These are phyloP conservation scores for Gymnocypris eckloni DNA, from an alignment of 2,797 vertebrate genomes.

Conservation along the genomic window DNA sequence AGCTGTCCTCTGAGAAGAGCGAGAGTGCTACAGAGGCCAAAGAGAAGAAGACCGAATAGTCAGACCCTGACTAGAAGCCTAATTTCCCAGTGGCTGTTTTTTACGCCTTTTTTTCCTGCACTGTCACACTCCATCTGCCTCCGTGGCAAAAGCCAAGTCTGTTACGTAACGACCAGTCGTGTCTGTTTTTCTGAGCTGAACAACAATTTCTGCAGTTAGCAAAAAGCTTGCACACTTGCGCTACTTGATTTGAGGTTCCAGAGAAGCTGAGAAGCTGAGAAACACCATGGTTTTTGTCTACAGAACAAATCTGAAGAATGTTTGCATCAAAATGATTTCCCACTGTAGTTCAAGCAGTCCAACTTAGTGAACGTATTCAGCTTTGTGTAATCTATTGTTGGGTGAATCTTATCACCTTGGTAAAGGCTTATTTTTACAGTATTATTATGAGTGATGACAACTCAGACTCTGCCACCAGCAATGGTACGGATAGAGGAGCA, in stretches of 20 bases:
- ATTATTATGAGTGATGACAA: conserved; percentile 84
- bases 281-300: not conserved
- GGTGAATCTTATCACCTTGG: conserved; percentile 52
- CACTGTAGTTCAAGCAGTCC: conserved; percentile 69
- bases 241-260: not conserved
- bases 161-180: conserved; percentile 55
- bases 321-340: conserved; percentile 54
- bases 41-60: not conserved
- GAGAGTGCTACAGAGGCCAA: not conserved
- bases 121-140: conserved; percentile 58
- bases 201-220: conserved; percentile 9
- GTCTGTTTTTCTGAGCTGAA: conserved; percentile 41
- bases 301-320: not conserved
- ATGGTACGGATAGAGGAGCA: conserved; percentile 70
- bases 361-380: conserved; percentile 67
- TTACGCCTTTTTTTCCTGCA: conserved; percentile 23
- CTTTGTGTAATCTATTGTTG: conserved; percentile 17
- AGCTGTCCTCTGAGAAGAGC: not conserved
- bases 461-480: conserved; percentile 74
- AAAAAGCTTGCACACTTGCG: not conserved
- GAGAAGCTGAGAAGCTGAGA: not conserved
- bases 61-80: conserved; percentile 40
- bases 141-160: conserved; percentile 55
- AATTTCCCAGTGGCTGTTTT: conserved; percentile 32
- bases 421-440: conserved; percentile 64